phyloP scores from a whole-genome alignment of 2,797 vertebrate genomes.

The Capromys pilorides region DNA sequence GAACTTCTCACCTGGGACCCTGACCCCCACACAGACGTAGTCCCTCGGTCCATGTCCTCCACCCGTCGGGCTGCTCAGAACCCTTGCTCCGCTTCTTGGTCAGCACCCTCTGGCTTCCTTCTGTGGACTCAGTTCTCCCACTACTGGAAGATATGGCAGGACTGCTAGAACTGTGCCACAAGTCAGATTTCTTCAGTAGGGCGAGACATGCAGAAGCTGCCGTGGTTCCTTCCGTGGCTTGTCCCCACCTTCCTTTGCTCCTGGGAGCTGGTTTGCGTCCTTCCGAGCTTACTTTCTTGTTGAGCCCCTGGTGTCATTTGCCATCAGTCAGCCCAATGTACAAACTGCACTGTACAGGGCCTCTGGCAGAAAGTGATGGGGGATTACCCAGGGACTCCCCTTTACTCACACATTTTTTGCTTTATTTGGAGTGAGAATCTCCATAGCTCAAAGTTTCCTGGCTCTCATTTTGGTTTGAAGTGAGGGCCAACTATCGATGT shows the following conservation, averaged over 20 bases:
- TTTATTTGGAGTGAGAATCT: not conserved
- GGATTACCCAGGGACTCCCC: not conserved
- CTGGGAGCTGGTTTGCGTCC: not conserved
- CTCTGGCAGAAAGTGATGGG: not conserved
- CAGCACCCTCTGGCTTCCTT: not conserved
- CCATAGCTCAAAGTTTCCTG: not conserved
- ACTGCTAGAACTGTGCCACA: not conserved
- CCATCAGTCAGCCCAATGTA: not conserved
- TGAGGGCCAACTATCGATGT: accelerated
- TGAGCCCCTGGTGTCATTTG: not conserved
- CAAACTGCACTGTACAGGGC: not conserved
- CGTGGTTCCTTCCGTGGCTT: not conserved
- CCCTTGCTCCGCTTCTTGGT: not conserved
- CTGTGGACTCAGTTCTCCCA: not conserved
- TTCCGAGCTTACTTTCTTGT: not conserved
- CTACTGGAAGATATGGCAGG: not conserved
- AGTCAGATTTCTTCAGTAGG: not conserved
- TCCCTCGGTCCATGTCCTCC: not conserved
- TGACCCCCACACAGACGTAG: not conserved
- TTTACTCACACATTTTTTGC: not conserved
- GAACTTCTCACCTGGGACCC: constrained; percentile 27
- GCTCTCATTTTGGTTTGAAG: not conserved
- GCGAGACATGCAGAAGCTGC: not conserved
- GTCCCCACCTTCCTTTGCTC: not conserved
- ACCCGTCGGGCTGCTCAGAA: not conserved